Conservation (phyloP, 2,888 invertebrate species). For the Abscondita cerata region DNA sequence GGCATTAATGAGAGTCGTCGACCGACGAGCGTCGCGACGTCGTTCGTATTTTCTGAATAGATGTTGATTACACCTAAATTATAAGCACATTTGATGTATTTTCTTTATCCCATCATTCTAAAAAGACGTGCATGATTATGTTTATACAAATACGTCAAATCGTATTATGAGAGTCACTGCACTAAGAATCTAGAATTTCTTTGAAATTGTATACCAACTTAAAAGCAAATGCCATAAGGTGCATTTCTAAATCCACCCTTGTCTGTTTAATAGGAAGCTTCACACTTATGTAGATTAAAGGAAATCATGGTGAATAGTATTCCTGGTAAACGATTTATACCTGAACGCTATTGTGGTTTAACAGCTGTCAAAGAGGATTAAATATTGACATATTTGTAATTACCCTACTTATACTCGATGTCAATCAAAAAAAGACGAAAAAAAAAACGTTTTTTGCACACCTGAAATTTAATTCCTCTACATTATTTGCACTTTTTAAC, state of each 20-base stretch:
- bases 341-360: conserved; percentile 37
- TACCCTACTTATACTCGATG: neutral
- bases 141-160: conserved; percentile 18
- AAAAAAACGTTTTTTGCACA: too few relatives aligned
- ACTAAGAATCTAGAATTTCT: neutral
- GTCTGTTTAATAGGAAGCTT: conserved; percentile 39
- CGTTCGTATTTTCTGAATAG: conserved; percentile 21
- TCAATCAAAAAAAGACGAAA: neutral
- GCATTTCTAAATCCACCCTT: conserved; percentile 14
- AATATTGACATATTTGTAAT: conserved; percentile 16
- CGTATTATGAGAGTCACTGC: conserved; percentile 18
- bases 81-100: neutral
- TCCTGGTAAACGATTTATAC: conserved; percentile 43
- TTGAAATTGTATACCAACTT: neutral
- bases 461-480: too few relatives aligned
- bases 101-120: neutral
- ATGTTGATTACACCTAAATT: conserved; percentile 6
- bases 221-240: conserved; percentile 9
- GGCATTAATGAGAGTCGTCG: conserved; percentile 38
- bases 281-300: conserved; percentile 38
- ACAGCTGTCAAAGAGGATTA: conserved; percentile 33
- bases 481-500: too few relatives aligned
- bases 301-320: conserved; percentile 38
- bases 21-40: conserved; percentile 27
- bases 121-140: conserved; percentile 10